Evolutionary conservation across 2,888 invertebrate species (phyloP), one percentile per base, ranked within the genome.

Genomic region (Torymus aiolomorphi): DNA sequence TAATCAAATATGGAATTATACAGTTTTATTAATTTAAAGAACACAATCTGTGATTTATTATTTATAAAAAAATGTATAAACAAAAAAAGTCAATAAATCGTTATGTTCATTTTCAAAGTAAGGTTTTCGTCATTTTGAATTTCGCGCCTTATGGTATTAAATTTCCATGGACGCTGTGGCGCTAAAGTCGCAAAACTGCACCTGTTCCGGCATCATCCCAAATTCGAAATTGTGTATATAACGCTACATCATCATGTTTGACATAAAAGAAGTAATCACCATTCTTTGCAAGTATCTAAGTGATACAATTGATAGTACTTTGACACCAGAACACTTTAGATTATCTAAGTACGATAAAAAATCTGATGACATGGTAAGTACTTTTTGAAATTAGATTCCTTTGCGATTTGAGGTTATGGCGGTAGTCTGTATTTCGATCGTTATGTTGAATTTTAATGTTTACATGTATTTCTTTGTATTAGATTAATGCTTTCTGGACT

Each of bases 311-410:
- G 84, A 85, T 20, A 82, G 87, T 12, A 52, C 85, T 12, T 82
- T 91, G 20, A 89, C 88, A 81, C 87, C 90, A 0, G 90, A 91
- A 81, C 84, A 88, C 80, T 90, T 91, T 73, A 84, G 88, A 83
- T 78, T 87, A 42, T 88, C 90, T 2, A 91, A 91, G 83, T 89
- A 86, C 67, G 86, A 90, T 78, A 83, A 86, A 82, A 80, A 81
- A 10, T 85, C 86, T 2, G 83, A 87, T 10, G 84, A 87, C 76
- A 84, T 85, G 62, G 91, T 91, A 84, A 89, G 89, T 88, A 73
- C 42, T n/a, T 10, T 8, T 20, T 31, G 42, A 12, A 14, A 65
- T 18, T 73, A 31, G 69, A 66, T 66, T 49, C 49, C 1, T 14
- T 24, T 20, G 57, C 24, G 56, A 65, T 78, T 80, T 12, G 49